A percentile compares a stretch with the other conserved stretches of the same genome.
Evolutionary conservation across 2,113 vertebrate species (phyloP).

Genomic region (Rhinolophus ferrumequinum): DNA sequence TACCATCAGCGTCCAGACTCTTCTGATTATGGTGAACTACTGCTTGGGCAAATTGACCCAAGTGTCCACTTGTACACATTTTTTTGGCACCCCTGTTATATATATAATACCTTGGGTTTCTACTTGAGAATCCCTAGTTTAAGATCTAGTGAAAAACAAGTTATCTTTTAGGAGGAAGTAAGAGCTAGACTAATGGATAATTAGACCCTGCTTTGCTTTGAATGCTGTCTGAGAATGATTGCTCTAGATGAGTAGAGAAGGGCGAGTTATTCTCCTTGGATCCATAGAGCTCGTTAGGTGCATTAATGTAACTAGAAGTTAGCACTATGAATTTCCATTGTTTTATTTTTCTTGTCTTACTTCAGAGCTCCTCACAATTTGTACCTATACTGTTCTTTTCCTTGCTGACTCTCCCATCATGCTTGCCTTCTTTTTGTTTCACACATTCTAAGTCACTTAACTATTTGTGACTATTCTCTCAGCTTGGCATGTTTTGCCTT

Average conservation of each 20-base stretch:
- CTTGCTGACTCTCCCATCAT: neutral
- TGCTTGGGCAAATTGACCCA: too few relatives aligned
- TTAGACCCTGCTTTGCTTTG: neutral
- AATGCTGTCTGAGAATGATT: neutral
- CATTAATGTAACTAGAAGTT: neutral
- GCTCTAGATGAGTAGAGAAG: neutral
- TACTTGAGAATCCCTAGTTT: neutral
- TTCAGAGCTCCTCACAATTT: neutral
- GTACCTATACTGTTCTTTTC: neutral
- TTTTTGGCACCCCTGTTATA: too few relatives aligned
- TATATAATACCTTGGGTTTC: neutral
- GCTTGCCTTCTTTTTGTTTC: neutral
- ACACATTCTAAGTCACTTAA: neutral
- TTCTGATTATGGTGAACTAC: too few relatives aligned
- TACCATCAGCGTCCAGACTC: too few relatives aligned
- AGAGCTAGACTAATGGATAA: neutral
- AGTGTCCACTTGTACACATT: too few relatives aligned
- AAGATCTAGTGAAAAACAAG: neutral
- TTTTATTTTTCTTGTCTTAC: neutral
- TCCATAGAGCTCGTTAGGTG: neutral
- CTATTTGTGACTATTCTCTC: neutral
- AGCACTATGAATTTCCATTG: neutral
- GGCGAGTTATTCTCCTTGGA: neutral
- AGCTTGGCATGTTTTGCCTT: neutral
- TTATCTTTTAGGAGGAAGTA: slow-evolving; percentile 7